These are phyloP conservation scores for Acrocephalus kingi DNA, from an alignment of 2,113 vertebrate species.

Conservation along the genomic window DNA sequence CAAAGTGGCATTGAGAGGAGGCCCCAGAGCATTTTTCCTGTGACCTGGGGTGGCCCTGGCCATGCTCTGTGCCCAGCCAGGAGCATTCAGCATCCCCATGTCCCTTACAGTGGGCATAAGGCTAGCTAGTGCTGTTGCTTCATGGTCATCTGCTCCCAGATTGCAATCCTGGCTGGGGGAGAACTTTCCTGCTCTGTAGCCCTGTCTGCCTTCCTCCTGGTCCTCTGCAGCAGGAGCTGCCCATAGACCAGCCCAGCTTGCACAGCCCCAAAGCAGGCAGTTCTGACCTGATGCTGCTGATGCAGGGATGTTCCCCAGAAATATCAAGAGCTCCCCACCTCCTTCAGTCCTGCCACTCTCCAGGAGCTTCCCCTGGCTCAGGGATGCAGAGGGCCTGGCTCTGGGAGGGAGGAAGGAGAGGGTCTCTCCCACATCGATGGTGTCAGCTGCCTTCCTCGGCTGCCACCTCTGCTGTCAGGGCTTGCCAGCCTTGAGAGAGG, in stretches of 20 bases:
- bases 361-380: background rate
- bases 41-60: background rate
- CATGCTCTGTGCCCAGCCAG: background rate
- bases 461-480: background rate
- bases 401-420: background rate
- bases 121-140: background rate
- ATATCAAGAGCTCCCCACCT: background rate
- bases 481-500: background rate
- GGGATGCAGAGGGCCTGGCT: background rate
- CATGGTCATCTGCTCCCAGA: background rate
- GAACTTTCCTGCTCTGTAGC: background rate
- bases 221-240: background rate
- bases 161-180: background rate
- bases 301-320: background rate
- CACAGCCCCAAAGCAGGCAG: background rate
- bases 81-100: background rate
- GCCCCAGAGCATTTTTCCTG: background rate
- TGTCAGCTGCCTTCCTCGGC: background rate
- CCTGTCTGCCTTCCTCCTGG: background rate
- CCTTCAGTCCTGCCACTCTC: background rate
- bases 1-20: background rate
- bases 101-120: background rate
- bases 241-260: background rate
- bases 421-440: rapidly evolving
- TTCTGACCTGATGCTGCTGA: background rate